These are phyloP conservation scores for Noctua pronuba DNA, from an alignment of 2,888 invertebrate genomes.

Conservation along the genomic window DNA sequence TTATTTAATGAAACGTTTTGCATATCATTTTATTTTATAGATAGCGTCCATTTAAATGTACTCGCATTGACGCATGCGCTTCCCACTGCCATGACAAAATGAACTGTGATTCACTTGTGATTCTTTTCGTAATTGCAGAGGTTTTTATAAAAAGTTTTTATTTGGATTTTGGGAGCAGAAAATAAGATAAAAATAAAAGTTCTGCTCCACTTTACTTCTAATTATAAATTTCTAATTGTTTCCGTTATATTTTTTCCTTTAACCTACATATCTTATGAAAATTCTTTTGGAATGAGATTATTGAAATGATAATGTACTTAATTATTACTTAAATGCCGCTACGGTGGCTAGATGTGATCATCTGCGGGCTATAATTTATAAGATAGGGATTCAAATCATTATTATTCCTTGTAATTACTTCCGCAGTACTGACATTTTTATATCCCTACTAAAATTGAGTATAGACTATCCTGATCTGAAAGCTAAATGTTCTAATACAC, in stretches of 20 bases:
- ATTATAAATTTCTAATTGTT: not conserved
- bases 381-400: slow-evolving; percentile 13
- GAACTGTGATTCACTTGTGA: slow-evolving; percentile 24
- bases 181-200: not conserved
- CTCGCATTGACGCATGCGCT: slow-evolving; percentile 35
- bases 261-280: not conserved
- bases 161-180: not conserved
- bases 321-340: not conserved
- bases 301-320: not conserved
- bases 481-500: not conserved
- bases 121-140: not conserved
- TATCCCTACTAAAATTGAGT: not conserved
- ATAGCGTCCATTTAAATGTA: slow-evolving; percentile 32
- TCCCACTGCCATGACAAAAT: slow-evolving; percentile 3
- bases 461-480: not conserved
- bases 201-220: not conserved
- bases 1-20: slow-evolving; percentile 39
- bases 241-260: not conserved
- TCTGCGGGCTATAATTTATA: slow-evolving; percentile 17
- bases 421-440: not conserved
- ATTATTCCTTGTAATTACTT: slow-evolving; percentile 27
- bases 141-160: not conserved
- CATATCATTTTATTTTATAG: slow-evolving; percentile 36
- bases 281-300: not conserved
- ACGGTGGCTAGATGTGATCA: not conserved